Evolutionary conservation across 2,888 invertebrate genomes (phyloP), one percentile per base, ranked within the genome.

Genomic region (Troglohyphantes excavatus): DNA sequence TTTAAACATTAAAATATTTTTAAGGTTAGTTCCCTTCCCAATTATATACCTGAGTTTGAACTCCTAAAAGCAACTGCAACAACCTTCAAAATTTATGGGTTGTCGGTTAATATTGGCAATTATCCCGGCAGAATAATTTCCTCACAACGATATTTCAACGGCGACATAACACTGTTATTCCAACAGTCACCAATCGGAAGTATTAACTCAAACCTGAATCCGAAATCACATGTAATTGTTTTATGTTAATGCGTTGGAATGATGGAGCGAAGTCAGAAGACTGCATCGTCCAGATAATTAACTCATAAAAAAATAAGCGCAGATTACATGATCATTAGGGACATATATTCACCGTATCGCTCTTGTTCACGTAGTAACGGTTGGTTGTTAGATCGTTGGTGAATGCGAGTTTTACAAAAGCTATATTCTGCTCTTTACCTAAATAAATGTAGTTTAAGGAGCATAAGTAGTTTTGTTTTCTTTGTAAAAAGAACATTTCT

Each of bases 241-340:
- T 85, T 68, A 85, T 85, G 76, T 76, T 76, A 85, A 67, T 75
- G 39, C 65, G 29, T 5, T 27, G 43, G 39, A 84, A 67, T 27
- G 67, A 75, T 84, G 84, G 84, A 84, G 27, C 19, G 46, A 2
- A 46, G 73, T 63, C 76, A 85, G 63, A 75, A 65, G 46, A 65
- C 65, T 65, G 39, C 72, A 43, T 46, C 21, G 43, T 85, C 29
- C 17, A 68, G 68, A 61, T 76, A 83, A 85, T 85, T 85, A 85
- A 39, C 76, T 70, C 59, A 29, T 59, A 85, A 84, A 75, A 83
- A 85, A 72, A 13, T n/a, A n/a, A 23, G 23, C 3, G 67, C 39
- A 61, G 63, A 72, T 79, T 79, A 68, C 53, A 17, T 19, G 27
- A 68, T 63, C 83, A 83, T 72, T 83, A 83, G 63, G 63, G 73